These are phyloP conservation scores for Orycteropus afer DNA, from an alignment of 2,113 vertebrate species.

Conservation along the genomic window DNA sequence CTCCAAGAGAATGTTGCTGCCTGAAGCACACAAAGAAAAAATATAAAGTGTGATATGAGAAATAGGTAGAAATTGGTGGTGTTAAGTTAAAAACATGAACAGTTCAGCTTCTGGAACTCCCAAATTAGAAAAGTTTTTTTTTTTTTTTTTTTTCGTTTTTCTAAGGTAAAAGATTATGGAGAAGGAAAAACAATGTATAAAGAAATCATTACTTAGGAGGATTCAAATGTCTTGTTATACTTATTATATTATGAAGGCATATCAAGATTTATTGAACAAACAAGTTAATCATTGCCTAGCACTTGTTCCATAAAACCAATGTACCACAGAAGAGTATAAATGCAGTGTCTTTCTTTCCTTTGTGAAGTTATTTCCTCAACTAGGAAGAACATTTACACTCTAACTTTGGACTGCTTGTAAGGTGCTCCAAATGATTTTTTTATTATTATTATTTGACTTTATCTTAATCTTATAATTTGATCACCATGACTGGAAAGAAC, in stretches of 20 bases:
- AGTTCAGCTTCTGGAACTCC: background rate
- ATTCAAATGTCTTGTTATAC: background rate
- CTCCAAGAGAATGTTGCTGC: background rate
- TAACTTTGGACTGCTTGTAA: too few species aligned
- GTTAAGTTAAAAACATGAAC: background rate
- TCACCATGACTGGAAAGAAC: too few species aligned
- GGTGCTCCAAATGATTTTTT: too few species aligned
- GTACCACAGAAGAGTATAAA: too few species aligned
- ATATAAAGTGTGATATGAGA: background rate
- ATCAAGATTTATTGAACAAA: background rate
- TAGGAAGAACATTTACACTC: too few species aligned
- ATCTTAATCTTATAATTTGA: too few species aligned
- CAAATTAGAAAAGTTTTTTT: background rate
- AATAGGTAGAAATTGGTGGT: background rate
- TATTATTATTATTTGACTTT: too few species aligned
- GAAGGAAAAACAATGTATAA: background rate
- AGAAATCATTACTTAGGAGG: background rate
- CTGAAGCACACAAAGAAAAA: background rate
- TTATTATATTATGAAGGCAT: background rate
- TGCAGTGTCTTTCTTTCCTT: too few species aligned
- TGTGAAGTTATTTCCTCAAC: too few species aligned
- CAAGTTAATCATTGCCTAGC: background rate
- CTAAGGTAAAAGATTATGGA: background rate
- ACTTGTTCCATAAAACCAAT: too few species aligned
- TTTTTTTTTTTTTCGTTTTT: too few species aligned